Evolutionary conservation across 2,797 vertebrate species (phyloP), one percentile per base, ranked within the genome.

Genomic region (Takifugu rubripes): DNA sequence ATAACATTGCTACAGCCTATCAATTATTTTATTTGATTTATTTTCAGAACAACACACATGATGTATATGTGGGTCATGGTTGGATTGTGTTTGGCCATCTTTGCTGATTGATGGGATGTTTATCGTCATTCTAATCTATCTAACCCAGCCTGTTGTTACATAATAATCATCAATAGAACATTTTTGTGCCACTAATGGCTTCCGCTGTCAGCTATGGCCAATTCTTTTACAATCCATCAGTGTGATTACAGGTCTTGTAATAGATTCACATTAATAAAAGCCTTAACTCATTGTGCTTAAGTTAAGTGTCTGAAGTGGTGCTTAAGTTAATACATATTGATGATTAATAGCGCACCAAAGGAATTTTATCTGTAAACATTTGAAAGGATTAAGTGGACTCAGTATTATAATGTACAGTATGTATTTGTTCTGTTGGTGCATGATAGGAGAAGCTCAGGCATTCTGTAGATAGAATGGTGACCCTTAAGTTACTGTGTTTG

Each of bases 111-210:
- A 21, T 33, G 36, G 36, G 36, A 40, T 12, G 12, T 40, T 14
- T 40, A 14, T 40, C 47, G 6, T 33, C 15, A 3, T 64, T 51
- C 47, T 26, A 46, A 51, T 25, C 33, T n/a, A 33, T 40, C 48
- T 29, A 29, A 42, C 25, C 29, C 46, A 24, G 42, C 59, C 56
- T 57, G 27, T 62, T 57, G 42, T 69, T 71, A 53, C 52, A 26
- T 64, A 65, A 62, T 43, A 17, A 2, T 46, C 24, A 71, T 82
- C 75, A 62, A 64, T 82, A 50, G 33, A 25, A 29, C 33, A 25
- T 53, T 70, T 68, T 56, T 65, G 47, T 56, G 21, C 56, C 25
- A 8, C 61, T 68, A 64, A 65, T 72, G 49, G 55, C 51, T 49
- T 54, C 59, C 54, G 17, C 61, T 61, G 50, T 29, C 68, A 73